phyloP scores from a whole-genome alignment of 2,888 invertebrate genomes.

The Argyresthia albistria region DNA sequence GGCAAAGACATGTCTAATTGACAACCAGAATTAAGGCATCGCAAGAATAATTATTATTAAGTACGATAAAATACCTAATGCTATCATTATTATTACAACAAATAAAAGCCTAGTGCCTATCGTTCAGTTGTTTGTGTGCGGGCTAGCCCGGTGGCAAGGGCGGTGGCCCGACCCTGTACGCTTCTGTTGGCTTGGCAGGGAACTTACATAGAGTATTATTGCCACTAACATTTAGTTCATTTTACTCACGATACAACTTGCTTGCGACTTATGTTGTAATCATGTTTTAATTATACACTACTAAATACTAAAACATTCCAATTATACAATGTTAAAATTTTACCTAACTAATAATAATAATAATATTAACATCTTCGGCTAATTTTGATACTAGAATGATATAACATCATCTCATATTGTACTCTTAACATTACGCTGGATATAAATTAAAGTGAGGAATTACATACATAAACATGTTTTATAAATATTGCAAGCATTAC shows the following conservation, averaged over 20 bases:
- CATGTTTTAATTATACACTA: conserved; percentile 50
- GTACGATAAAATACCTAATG: conserved; percentile 72
- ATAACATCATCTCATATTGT: conserved; percentile 72
- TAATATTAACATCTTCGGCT: conserved; percentile 73
- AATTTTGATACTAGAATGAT: conserved; percentile 74
- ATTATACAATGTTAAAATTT: conserved; percentile 71
- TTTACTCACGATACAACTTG: conserved; percentile 44
- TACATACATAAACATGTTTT: conserved; percentile 34
- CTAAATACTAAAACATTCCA: conserved; percentile 72
- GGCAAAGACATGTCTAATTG: conserved; percentile 73
- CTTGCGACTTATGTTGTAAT: conserved; percentile 32
- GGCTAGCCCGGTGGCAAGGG: conserved; percentile 4
- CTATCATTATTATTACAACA: conserved; percentile 73
- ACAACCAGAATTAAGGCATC: conserved; percentile 75
- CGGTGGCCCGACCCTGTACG: conserved; percentile 10
- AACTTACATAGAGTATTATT: conserved; percentile 66
- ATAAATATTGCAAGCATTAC: conserved; percentile 70
- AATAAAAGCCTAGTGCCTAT: conserved; percentile 62
- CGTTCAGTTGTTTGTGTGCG: conserved; percentile 38
- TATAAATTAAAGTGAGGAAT: conserved; percentile 64
- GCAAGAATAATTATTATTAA: conserved; percentile 71
- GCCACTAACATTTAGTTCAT: conserved; percentile 49
- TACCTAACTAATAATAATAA: conserved; percentile 69
- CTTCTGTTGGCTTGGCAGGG: conserved; percentile 38
- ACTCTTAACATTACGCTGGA: conserved; percentile 71